Conservation (phyloP, 2,888 invertebrate genomes). For the Volucella inflata region DNA sequence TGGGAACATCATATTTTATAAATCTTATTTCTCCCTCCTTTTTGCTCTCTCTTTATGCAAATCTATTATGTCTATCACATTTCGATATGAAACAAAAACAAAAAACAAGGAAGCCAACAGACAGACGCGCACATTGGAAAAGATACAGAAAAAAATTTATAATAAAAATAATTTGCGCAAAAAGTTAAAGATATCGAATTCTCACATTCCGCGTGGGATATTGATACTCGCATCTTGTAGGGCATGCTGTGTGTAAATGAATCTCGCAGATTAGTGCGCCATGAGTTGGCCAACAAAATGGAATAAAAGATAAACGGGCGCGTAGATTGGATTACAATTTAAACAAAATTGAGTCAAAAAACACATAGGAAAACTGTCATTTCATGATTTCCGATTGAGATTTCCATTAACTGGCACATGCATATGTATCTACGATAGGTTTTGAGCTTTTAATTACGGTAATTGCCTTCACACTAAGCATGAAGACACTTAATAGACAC, state of each 20-base stretch:
- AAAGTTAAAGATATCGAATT: slow-evolving; percentile 67
- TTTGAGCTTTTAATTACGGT: too few species aligned
- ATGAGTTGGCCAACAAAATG: slow-evolving; percentile 36
- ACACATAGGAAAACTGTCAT: slow-evolving; percentile 26
- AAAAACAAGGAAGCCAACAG: slow-evolving; percentile 11
- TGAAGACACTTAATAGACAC: too few species aligned
- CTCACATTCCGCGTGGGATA: slow-evolving; percentile 74
- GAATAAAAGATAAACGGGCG: neutral
- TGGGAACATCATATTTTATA: slow-evolving; percentile 70
- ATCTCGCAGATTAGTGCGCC: slow-evolving; percentile 52
- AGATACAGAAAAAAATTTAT: slow-evolving; percentile 43
- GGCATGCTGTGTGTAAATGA: slow-evolving; percentile 51
- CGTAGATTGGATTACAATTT: slow-evolving; percentile 31
- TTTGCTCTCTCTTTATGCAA: slow-evolving; percentile 40
- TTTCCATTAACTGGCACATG: neutral
- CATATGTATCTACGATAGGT: too few species aligned
- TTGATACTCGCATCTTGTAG: slow-evolving; percentile 63
- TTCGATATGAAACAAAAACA: slow-evolving; percentile 43
- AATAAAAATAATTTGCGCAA: slow-evolving; percentile 55
- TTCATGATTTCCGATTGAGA: neutral
- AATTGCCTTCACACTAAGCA: too few species aligned
- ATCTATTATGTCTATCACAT: slow-evolving; percentile 72
- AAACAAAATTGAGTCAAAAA: neutral
- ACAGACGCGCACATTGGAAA: slow-evolving; percentile 22
- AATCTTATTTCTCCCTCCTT: too few species aligned